Conservation (phyloP, 2,113 vertebrate species). For the Herpetotheres cachinnans region DNA sequence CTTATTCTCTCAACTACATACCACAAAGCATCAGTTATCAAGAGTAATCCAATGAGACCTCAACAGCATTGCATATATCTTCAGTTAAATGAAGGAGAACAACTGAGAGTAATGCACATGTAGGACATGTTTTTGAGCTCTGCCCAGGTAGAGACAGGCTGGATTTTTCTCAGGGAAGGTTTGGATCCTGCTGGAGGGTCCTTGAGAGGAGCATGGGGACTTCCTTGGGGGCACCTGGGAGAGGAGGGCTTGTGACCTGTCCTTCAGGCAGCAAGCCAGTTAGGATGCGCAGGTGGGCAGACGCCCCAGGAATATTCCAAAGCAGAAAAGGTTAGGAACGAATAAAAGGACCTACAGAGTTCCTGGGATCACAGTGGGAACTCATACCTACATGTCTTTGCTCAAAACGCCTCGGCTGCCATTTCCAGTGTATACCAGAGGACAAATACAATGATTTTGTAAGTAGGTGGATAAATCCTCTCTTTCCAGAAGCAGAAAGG, state of each 20-base stretch:
- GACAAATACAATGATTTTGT: too few species aligned
- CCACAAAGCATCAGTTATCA: neutral
- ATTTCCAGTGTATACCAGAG: neutral
- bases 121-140: neutral
- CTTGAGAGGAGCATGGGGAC: neutral
- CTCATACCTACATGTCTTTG: neutral
- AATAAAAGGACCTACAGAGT: neutral
- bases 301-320: neutral
- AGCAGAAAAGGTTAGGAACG: neutral
- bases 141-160: neutral
- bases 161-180: neutral
- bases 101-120: neutral
- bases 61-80: neutral
- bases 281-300: fast-evolving
- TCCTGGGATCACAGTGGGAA: neutral
- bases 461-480: too few species aligned
- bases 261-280: neutral
- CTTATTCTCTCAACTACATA: neutral
- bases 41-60: neutral
- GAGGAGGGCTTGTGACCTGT: neutral
- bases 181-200: neutral
- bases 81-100: neutral
- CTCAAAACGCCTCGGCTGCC: neutral
- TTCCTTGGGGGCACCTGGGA: neutral
- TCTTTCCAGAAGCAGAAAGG: neutral